Conservation (phyloP, 2,888 invertebrate species). For the Cephus sareptanus region DNA sequence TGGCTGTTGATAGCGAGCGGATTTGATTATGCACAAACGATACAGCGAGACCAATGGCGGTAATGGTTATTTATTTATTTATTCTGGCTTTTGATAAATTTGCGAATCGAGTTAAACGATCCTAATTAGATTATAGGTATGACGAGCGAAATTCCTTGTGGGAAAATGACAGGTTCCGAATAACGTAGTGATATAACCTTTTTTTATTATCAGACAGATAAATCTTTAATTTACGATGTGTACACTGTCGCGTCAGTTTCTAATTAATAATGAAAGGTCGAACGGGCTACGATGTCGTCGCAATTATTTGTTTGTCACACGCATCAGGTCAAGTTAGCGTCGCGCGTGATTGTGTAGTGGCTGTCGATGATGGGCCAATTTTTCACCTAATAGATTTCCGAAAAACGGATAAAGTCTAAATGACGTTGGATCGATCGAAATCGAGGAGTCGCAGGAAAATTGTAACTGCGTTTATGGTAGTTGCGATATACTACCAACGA, state of each 20-base stretch:
- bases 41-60: neutral
- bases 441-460: neutral
- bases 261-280: slow-evolving; percentile 33
- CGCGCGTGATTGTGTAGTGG: slow-evolving; percentile 12
- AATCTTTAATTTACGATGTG: slow-evolving; percentile 20
- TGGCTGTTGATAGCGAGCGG: neutral
- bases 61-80: neutral
- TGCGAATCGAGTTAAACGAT: neutral
- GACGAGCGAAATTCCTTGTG: too few relatives aligned
- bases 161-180: neutral
- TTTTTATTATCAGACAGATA: slow-evolving; percentile 9
- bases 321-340: slow-evolving; percentile 11
- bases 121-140: neutral
- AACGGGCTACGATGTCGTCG: slow-evolving; percentile 5
- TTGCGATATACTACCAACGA: neutral
- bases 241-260: slow-evolving; percentile 35
- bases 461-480: neutral
- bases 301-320: slow-evolving; percentile 9
- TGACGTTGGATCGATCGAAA: neutral
- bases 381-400: slow-evolving; percentile 33
- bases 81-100: neutral
- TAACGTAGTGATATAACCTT: slow-evolving; percentile 13
- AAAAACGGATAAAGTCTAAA: slow-evolving; percentile 16
- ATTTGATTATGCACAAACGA: neutral
- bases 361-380: slow-evolving; percentile 38